phyloP scores from a whole-genome alignment of 2,888 invertebrate genomes.

The Helobdella robusta region DNA sequence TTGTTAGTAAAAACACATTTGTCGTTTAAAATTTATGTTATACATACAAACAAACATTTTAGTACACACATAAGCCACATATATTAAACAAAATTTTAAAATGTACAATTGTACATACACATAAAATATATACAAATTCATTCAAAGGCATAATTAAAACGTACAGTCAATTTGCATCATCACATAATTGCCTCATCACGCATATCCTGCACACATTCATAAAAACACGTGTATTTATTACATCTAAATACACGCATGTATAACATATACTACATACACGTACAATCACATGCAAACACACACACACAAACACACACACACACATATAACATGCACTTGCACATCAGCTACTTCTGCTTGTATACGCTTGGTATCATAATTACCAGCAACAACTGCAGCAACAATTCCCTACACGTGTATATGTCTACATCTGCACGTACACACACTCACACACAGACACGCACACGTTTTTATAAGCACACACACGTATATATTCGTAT shows the following conservation, averaged over 20 bases:
- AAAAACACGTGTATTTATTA: neutral
- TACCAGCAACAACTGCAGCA: neutral
- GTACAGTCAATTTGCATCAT: too few species aligned
- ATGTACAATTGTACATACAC: too few species aligned
- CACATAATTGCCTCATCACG: too few species aligned
- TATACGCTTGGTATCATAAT: neutral
- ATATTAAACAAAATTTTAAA: too few species aligned
- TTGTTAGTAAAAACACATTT: too few species aligned
- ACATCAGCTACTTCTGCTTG: neutral
- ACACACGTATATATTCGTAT: neutral
- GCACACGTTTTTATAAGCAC: neutral
- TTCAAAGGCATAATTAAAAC: too few species aligned
- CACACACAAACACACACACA: conserved; percentile 2
- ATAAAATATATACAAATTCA: too few species aligned
- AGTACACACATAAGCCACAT: too few species aligned
- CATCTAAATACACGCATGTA: conserved; percentile 1
- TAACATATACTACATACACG: neutral
- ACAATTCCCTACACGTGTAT: neutral
- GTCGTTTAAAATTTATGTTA: too few species aligned
- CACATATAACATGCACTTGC: neutral
- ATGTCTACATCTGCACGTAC: neutral
- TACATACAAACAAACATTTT: too few species aligned
- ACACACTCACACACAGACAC: neutral
- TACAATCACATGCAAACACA: neutral
- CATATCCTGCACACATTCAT: neutral